Conservation (phyloP, 2,888 invertebrate genomes). For the Pyralis farinalis region DNA sequence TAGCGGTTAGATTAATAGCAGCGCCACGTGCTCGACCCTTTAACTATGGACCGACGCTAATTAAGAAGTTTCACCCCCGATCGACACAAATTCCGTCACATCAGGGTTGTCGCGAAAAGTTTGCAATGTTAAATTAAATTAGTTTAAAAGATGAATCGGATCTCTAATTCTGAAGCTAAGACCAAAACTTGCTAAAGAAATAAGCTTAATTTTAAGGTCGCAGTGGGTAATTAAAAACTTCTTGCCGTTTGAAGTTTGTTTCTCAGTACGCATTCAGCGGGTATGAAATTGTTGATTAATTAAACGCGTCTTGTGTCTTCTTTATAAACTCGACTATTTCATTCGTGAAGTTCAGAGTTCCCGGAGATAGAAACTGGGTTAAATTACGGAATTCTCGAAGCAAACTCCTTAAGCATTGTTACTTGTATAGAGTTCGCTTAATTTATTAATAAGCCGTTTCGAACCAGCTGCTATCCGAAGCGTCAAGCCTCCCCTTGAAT, state of each 20-base stretch:
- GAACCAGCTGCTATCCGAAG: slow-evolving; percentile 5
- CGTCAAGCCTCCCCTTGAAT: slow-evolving; percentile 11
- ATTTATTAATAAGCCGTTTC: too few relatives aligned
- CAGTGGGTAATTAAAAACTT: slow-evolving; percentile 20
- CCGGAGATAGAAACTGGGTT: neutral
- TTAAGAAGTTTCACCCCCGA: slow-evolving; percentile 62
- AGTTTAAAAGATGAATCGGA: slow-evolving; percentile 51
- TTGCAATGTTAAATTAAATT: slow-evolving; percentile 56
- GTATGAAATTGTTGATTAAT: slow-evolving; percentile 14
- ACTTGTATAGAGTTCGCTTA: neutral
- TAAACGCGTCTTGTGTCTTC: slow-evolving; percentile 7
- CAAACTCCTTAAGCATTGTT: neutral
- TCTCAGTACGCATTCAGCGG: slow-evolving; percentile 1
- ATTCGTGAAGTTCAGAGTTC: slow-evolving; percentile 6
- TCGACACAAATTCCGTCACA: slow-evolving; percentile 61
- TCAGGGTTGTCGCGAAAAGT: slow-evolving; percentile 52
- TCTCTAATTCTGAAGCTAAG: slow-evolving; percentile 50
- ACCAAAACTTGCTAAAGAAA: slow-evolving; percentile 31
- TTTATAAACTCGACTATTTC: slow-evolving; percentile 8
- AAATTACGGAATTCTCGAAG: neutral
- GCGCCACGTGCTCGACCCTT: slow-evolving; percentile 43
- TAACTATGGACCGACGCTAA: slow-evolving; percentile 52
- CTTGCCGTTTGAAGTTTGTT: slow-evolving; percentile 16
- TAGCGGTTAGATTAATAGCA: slow-evolving; percentile 38
- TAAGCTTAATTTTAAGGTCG: slow-evolving; percentile 18